These are phyloP conservation scores for Galleria mellonella DNA, from an alignment of 1,140 invertebrate genomes.

Conservation along the genomic window DNA sequence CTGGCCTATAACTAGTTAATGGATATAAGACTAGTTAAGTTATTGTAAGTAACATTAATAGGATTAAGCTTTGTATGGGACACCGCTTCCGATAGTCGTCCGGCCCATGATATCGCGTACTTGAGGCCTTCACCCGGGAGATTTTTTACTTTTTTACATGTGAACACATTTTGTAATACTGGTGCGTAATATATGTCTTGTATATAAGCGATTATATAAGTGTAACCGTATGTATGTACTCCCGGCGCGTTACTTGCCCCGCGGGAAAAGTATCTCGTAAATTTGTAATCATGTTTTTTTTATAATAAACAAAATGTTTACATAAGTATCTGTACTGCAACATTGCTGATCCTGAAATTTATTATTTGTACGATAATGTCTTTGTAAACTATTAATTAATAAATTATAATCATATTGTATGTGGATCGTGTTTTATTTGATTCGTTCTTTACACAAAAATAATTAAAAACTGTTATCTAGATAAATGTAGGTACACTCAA, in stretches of 20 bases:
- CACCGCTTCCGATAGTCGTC: constrained; percentile 32
- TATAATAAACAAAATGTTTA: constrained; percentile 40
- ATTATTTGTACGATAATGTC: constrained; percentile 65
- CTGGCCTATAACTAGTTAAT: constrained; percentile 39
- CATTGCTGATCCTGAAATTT: constrained; percentile 46
- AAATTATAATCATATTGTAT: constrained; percentile 72
- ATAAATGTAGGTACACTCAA: too few relatives aligned
- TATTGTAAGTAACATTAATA: constrained; percentile 50
- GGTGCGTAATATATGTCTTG: constrained; percentile 25
- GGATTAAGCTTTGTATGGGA: constrained; percentile 28
- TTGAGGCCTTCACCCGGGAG: constrained; percentile 3
- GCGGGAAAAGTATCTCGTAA: constrained; percentile 13
- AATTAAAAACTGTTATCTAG: too few relatives aligned
- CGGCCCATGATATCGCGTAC: constrained; percentile 40
- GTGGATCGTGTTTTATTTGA: constrained; percentile 36
- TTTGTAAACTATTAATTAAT: constrained; percentile 73
- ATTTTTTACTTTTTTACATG: constrained; percentile 33
- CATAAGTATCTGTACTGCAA: constrained; percentile 35
- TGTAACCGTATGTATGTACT: too few relatives aligned
- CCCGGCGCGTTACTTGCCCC: not conserved
- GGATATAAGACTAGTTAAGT: constrained; percentile 55
- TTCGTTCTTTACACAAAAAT: too few relatives aligned
- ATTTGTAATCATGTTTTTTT: constrained; percentile 7
- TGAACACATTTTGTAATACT: constrained; percentile 19
- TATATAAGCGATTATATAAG: constrained; percentile 20